Percentiles rank a stretch among this genome's conserved stretches.
These are phyloP conservation scores for Lasioglossum figueresi DNA, from an alignment of 2,888 invertebrate genomes.

Conservation along the genomic window DNA sequence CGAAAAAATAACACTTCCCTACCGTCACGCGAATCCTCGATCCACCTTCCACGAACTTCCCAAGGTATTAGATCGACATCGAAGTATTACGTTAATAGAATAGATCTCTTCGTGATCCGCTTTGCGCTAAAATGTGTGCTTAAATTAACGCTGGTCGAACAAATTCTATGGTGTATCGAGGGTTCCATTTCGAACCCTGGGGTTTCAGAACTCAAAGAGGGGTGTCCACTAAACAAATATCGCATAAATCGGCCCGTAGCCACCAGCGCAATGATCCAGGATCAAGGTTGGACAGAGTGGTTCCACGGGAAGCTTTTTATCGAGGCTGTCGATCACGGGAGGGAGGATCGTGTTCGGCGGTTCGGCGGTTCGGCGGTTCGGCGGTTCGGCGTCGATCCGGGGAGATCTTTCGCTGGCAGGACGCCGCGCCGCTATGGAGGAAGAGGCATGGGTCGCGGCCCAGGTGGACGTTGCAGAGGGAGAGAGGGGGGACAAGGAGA, in stretches of 20 bases:
- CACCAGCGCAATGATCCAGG: conserved; percentile 23
- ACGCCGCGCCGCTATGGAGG: conserved; percentile 1
- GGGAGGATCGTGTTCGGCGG: conserved; percentile 57
- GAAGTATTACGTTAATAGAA: too few species aligned
- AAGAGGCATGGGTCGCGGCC: conserved; percentile 9
- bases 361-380: too few species aligned
- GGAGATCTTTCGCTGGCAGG: conserved; percentile 31
- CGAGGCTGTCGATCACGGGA: conserved; percentile 53
- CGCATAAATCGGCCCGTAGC: neutral
- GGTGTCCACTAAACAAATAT: neutral
- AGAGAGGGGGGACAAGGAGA: conserved; percentile 14
- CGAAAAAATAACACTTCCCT: neutral
- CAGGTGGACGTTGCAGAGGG: neutral
- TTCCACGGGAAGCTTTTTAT: conserved; percentile 56
- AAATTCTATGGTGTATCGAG: neutral
- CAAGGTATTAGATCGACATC: neutral
- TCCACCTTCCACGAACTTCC: neutral
- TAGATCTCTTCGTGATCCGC: too few species aligned
- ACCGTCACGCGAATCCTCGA: neutral
- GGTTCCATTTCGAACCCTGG: neutral
- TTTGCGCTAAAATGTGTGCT: too few species aligned
- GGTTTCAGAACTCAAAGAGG: neutral
- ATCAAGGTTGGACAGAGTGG: conserved; percentile 25
- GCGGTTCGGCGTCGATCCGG: conserved; percentile 63
- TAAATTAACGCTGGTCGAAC: neutral